Evolutionary conservation across 2,888 invertebrate species (phyloP).

Genomic region (Polietes domitor): DNA sequence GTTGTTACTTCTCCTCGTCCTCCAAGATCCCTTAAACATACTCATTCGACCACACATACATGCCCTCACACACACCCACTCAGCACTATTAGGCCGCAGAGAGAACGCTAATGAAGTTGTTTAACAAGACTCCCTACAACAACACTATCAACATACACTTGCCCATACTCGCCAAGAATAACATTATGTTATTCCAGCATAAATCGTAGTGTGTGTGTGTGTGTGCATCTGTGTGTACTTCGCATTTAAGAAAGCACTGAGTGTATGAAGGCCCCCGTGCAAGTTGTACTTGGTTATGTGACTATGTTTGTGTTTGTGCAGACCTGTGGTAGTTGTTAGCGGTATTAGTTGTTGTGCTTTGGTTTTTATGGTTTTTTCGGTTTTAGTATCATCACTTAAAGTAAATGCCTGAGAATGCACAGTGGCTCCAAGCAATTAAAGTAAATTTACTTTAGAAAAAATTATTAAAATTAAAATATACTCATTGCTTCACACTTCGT

Average conservation of each 20-base stretch:
- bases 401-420: neutral
- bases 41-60: neutral
- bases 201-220: neutral
- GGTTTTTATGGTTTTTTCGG: constrained; percentile 60
- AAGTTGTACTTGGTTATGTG: neutral
- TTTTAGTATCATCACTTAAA: constrained; percentile 45
- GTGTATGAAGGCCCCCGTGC: neutral
- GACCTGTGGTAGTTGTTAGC: constrained; percentile 52
- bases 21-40: neutral
- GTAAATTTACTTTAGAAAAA: too few relatives aligned
- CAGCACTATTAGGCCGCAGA: constrained; percentile 43
- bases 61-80: constrained; percentile 5
- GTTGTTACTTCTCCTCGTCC: neutral
- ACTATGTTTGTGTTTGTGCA: constrained; percentile 1
- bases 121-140: constrained; percentile 43
- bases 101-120: constrained; percentile 63
- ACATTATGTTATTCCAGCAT: constrained; percentile 30
- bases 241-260: neutral
- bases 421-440: neutral
- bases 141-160: neutral
- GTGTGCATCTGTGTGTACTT: neutral
- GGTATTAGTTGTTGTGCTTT: constrained; percentile 59
- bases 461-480: too few relatives aligned
- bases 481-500: too few relatives aligned
- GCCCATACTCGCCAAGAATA: constrained; percentile 11